A percentile compares a stretch with the other conserved stretches of the same genome.
Evolutionary conservation across 1,140 invertebrate genomes (phyloP).

Genomic region (Halesus radiatus): DNA sequence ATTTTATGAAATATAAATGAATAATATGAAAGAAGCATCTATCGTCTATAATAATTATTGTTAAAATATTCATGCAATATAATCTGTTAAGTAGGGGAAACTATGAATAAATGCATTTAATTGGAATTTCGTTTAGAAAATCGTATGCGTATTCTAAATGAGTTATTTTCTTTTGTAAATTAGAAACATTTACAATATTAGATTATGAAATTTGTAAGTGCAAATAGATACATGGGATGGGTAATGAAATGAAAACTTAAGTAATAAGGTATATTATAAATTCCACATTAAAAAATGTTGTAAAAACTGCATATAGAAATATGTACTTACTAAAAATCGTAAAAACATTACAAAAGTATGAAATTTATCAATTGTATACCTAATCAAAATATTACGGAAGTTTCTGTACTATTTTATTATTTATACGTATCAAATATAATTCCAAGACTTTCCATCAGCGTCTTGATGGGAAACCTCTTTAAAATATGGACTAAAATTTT

Average conservation of each 20-base stretch:
- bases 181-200: too few species aligned
- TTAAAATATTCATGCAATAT: conserved; percentile 6
- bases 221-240: too few species aligned
- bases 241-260: too few species aligned
- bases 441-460: conserved; percentile 22
- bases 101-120: too few species aligned
- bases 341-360: conserved; percentile 46
- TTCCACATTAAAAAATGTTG: too few species aligned
- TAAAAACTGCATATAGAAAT: conserved; percentile 29
- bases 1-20: conserved; percentile 6
- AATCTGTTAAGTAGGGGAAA: not conserved
- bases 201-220: too few species aligned
- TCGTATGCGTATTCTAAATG: too few species aligned
- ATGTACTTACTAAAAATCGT: conserved; percentile 17
- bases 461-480: conserved; percentile 11
- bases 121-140: too few species aligned
- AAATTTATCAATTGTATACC: conserved; percentile 45
- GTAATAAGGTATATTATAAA: too few species aligned
- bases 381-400: not conserved
- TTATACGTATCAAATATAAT: conserved; percentile 3
- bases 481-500: not conserved
- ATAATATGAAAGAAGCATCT: conserved; percentile 3
- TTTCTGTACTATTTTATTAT: conserved; percentile 15
- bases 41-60: not conserved
- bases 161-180: too few species aligned